These are phyloP conservation scores for Dryocosmus kuriphilus DNA, from an alignment of 2,888 invertebrate species.

Conservation along the genomic window DNA sequence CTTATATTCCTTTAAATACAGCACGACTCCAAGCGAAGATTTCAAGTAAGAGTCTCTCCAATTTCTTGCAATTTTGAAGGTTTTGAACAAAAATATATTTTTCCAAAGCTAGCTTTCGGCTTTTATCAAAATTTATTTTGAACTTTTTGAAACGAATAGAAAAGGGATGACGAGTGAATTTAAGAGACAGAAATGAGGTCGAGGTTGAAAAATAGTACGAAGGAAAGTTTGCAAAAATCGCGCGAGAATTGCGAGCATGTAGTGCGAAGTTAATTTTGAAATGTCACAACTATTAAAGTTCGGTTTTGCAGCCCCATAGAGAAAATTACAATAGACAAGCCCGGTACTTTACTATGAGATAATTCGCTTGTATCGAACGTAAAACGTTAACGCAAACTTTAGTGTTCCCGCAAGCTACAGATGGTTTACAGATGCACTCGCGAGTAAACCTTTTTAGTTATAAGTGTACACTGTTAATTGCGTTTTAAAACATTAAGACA, in stretches of 20 bases:
- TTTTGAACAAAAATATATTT: too few species aligned
- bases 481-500: not conserved
- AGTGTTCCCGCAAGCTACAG: not conserved
- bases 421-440: not conserved
- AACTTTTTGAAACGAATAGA: too few species aligned
- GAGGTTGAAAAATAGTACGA: too few species aligned
- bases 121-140: too few species aligned
- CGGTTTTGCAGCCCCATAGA: not conserved
- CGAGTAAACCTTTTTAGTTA: not conserved
- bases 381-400: conserved; percentile 1
- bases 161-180: too few species aligned
- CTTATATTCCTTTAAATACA: not conserved
- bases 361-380: not conserved
- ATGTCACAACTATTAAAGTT: not conserved
- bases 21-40: not conserved
- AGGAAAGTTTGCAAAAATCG: not conserved
- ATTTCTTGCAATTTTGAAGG: not conserved
- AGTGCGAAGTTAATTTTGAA: conserved; percentile 11
- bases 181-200: too few species aligned
- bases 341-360: conserved; percentile 14
- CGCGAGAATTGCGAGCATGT: not conserved
- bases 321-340: conserved; percentile 16
- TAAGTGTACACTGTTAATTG: not conserved
- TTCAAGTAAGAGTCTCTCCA: too few species aligned
- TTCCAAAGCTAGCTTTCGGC: too few species aligned